A percentile compares a stretch with the other conserved stretches of the same genome.
phyloP scores from a whole-genome alignment of 1,140 invertebrate species.

The Lasaia peninsularis region DNA sequence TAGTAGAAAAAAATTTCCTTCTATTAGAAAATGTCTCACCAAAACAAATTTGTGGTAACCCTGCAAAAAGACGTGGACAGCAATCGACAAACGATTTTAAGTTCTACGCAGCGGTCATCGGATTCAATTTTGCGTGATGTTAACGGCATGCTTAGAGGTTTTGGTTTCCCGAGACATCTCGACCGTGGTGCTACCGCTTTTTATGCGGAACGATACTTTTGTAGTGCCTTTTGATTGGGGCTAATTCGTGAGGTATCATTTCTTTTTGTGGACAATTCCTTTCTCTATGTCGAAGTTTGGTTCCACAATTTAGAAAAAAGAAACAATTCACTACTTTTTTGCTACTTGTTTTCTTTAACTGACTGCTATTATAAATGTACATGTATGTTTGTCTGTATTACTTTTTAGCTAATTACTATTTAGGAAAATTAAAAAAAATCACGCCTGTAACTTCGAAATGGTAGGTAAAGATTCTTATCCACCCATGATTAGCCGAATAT shows the following conservation, averaged over 20 bases:
- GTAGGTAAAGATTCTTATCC: too few relatives aligned
- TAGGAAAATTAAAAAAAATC: too few relatives aligned
- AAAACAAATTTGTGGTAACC: neutral
- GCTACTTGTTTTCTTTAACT: too few relatives aligned
- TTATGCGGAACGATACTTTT: conserved; percentile 1
- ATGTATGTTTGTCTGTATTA: too few relatives aligned
- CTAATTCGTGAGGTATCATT: neutral
- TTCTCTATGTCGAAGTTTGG: too few relatives aligned
- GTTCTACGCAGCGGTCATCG: neutral
- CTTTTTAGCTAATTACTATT: too few relatives aligned
- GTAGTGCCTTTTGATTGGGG: neutral
- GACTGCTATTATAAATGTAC: too few relatives aligned
- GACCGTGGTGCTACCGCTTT: neutral
- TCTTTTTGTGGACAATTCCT: neutral
- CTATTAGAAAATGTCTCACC: neutral
- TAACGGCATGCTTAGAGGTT: neutral
- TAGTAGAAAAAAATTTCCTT: neutral
- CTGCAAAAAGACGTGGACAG: neutral
- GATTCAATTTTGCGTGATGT: neutral
- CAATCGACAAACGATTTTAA: neutral
- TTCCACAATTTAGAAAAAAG: too few relatives aligned
- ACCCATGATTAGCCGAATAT: too few relatives aligned
- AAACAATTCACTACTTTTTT: too few relatives aligned
- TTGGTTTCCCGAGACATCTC: conserved; percentile 2
- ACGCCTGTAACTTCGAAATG: too few relatives aligned